Percentiles rank a stretch among this genome's conserved stretches.
Conservation (phyloP, 64 coral and sea anemone species). For the Porites lutea region DNA sequence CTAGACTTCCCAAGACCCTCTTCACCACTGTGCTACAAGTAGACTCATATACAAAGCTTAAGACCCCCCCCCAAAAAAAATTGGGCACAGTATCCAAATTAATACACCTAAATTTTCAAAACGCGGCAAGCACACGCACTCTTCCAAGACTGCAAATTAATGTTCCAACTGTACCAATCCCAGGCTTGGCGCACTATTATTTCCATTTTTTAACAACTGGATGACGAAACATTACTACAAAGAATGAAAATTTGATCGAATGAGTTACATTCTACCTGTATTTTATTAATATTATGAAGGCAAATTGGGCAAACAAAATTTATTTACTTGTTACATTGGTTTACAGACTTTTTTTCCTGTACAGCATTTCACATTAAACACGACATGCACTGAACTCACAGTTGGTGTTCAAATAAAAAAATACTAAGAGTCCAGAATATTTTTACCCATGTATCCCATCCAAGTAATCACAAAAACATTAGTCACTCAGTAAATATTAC, state of each 20-base stretch:
- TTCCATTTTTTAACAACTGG: no score
- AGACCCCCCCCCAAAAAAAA: no score
- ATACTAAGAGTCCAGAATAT: constrained; percentile 12
- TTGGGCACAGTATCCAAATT: no score
- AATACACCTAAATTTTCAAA: no score
- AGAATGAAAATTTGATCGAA: neutral
- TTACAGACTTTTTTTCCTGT: constrained; percentile 1
- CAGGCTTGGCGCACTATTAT: no score
- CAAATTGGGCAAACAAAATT: neutral
- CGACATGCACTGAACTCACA: neutral
- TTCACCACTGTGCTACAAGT: no score
- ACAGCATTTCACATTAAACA: constrained; percentile 10
- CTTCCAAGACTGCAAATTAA: no score
- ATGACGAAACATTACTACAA: no score
- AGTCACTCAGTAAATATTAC: constrained; percentile 1
- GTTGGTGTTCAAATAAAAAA: neutral
- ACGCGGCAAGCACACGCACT: no score
- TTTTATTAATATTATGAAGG: neutral
- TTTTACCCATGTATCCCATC: neutral
- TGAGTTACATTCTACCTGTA: neutral
- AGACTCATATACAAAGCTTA: no score
- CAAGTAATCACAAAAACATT: neutral
- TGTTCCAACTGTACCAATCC: no score
- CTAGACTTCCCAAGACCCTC: no score
- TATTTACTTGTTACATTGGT: neutral